phyloP scores from a whole-genome alignment of 2,888 invertebrate species.

The Heteromurus nitidus region DNA sequence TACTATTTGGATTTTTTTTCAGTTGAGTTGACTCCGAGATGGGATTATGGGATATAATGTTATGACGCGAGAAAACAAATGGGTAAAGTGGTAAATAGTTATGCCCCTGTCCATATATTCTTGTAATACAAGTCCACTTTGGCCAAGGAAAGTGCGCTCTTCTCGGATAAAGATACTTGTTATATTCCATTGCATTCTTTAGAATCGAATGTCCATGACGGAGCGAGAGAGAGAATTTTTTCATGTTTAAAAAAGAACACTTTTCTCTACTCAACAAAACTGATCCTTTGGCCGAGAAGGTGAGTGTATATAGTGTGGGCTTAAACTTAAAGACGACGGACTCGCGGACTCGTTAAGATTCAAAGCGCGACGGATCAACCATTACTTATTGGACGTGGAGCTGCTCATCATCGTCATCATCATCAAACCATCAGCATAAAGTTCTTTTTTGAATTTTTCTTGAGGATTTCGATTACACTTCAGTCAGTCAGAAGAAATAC shows the following conservation, averaged over 20 bases:
- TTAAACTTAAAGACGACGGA: neutral
- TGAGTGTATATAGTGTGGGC: neutral
- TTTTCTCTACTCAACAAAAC: neutral
- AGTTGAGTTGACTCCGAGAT: constrained; percentile 9
- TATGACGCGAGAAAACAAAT: constrained; percentile 62
- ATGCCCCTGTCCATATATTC: constrained; percentile 38
- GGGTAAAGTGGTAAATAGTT: constrained; percentile 64
- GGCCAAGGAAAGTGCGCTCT: neutral
- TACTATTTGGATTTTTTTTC: too few species aligned
- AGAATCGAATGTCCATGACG: constrained; percentile 57
- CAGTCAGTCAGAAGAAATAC: neutral
- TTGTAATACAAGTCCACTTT: constrained; percentile 6
- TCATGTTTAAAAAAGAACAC: neutral
- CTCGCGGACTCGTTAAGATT: constrained; percentile 56
- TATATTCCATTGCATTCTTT: constrained; percentile 31
- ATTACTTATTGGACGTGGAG: constrained; percentile 65
- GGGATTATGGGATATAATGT: constrained; percentile 54
- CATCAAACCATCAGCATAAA: constrained; percentile 60
- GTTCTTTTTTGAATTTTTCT: constrained; percentile 29
- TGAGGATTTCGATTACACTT: constrained; percentile 33
- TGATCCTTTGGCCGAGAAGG: too few species aligned
- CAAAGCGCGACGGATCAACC: constrained; percentile 62
- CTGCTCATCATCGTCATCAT: constrained; percentile 62
- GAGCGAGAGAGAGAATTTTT: neutral
- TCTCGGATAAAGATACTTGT: too few species aligned